Base-by-base conservation (phyloP, 2,888 invertebrate genomes). In the Cataglyphis altisquamis region DNA sequence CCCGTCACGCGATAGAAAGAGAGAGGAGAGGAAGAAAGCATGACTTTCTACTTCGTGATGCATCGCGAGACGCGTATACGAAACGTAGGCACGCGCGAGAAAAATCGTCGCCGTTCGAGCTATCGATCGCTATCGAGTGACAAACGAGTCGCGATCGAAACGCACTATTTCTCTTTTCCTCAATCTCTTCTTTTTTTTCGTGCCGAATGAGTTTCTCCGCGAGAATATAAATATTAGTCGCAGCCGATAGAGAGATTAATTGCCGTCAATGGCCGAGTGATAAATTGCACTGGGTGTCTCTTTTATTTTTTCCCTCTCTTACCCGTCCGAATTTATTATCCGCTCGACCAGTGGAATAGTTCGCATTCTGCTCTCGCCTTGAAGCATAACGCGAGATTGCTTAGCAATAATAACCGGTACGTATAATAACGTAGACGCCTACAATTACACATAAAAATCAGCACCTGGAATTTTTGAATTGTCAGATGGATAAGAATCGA, bases 201-300 rank as follows among this genome's bases (percentile, higher is more conserved):
- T 55, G 75, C 36, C 75, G 57, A 57, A 29, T 60, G 73, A 64
- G 73, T 84, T 87, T 85, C 85, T 88, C 70, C 21, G 57, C 21
- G 45, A 70, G 63, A 60, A 29, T 64, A 66, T 70, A 84, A 86
- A 88, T 83, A 81, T 88, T 88, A 86, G 83, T 67, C 82, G 45
- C 70, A 67, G 32, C 67, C 70, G 82, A 84, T 85, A 70, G 77
- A 86, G 77, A 86, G 86, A 88, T 88, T 88, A 88, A 86, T 88
- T 83, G 86, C 74, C 62, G 64, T 72, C 84, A 80, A 78, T 88
- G 41, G 48, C 18, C 72, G 83, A 88, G 84, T 78, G 88, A 88
- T 88, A 77, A 86, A 87, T 86, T 39, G 82, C 63, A 29, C 32
- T n/a, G 55, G 32, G 12, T 15, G 25, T 60, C 41, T 48, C 9